Conservation (phyloP, 2,113 vertebrate species). For the Brachypteracias leptosomus region DNA sequence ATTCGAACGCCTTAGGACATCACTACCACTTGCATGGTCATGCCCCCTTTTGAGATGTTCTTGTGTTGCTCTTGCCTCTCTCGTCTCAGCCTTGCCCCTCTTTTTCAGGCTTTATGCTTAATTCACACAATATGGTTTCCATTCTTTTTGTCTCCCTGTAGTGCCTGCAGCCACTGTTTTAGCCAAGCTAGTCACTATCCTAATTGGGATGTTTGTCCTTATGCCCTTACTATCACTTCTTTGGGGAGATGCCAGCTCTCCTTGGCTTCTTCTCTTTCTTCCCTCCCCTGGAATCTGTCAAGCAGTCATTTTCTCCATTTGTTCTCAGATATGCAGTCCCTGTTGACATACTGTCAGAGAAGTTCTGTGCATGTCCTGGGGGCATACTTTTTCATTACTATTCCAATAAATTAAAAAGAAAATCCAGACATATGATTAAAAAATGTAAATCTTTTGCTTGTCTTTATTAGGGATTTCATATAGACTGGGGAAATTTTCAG, state of each 20-base stretch:
- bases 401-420: neutral
- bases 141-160: neutral
- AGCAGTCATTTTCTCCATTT: neutral
- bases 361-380: neutral
- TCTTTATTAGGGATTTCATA: neutral
- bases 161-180: neutral
- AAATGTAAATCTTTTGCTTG: neutral
- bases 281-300: neutral
- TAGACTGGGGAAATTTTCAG: neutral
- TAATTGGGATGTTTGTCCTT: neutral
- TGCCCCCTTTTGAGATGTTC: neutral
- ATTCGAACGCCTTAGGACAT: rapidly evolving
- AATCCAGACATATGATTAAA: neutral
- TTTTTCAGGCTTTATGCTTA: neutral
- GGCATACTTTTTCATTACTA: neutral
- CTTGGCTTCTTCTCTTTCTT: neutral
- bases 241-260: neutral
- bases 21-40: neutral
- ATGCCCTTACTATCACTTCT: neutral
- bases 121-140: neutral
- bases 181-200: neutral
- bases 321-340: neutral
- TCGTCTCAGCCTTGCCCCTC: neutral
- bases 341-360: neutral
- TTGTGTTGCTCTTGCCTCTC: neutral